phyloP scores from a whole-genome alignment of 2,888 invertebrate species.

The Meta bourneti region DNA sequence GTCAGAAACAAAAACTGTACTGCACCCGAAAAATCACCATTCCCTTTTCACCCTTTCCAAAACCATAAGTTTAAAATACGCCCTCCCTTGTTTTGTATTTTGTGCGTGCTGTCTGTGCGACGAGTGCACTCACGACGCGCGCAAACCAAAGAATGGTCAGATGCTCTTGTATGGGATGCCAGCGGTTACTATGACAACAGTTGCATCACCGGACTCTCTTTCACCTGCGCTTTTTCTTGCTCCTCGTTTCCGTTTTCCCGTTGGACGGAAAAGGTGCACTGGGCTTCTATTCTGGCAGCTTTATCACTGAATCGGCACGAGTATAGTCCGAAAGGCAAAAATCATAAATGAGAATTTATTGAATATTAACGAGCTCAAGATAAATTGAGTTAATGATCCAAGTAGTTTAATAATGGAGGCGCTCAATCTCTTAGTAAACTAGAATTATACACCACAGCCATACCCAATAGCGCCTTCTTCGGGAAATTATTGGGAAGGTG shows the following conservation, averaged over 20 bases:
- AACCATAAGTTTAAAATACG: too few species aligned
- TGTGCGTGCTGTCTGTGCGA: neutral
- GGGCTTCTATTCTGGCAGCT: neutral
- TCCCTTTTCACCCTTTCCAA: neutral
- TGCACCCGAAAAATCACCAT: neutral
- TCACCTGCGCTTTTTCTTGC: slow-evolving; percentile 34
- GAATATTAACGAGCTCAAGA: too few species aligned
- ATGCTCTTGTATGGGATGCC: slow-evolving; percentile 18
- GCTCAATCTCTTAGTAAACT: too few species aligned
- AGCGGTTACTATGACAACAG: slow-evolving; percentile 45
- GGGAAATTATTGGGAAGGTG: too few species aligned
- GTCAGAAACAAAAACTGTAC: neutral
- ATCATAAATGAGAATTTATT: too few species aligned
- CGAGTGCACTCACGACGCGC: neutral
- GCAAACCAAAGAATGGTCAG: neutral
- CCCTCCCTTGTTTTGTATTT: neutral
- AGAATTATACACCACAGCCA: too few species aligned
- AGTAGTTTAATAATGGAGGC: too few species aligned
- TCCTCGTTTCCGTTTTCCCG: slow-evolving; percentile 46
- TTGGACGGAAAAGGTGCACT: neutral
- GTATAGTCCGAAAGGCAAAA: neutral
- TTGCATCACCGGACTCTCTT: slow-evolving; percentile 41
- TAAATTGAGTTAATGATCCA: too few species aligned
- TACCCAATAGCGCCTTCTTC: too few species aligned
- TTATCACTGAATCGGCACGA: neutral